Evolutionary conservation across 2,797 vertebrate genomes (phyloP).

Genomic region (Myotis daubentonii): DNA sequence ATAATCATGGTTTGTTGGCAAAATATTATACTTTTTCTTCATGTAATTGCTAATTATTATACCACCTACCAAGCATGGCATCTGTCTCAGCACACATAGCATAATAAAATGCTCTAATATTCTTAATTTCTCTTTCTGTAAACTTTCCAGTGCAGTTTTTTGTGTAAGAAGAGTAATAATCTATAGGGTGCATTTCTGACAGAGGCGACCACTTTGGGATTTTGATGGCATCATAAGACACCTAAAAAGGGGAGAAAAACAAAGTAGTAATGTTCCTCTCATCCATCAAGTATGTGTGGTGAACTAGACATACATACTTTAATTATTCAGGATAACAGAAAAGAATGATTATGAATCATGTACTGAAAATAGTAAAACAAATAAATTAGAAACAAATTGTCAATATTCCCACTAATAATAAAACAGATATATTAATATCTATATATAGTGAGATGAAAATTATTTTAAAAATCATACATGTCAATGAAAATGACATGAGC

Average conservation of each 20-base stretch:
- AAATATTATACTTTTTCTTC: conserved; percentile 56
- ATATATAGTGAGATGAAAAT: background rate
- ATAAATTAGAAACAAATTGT: conserved; percentile 3
- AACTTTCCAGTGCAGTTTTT: conserved; percentile 96
- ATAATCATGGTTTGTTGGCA: background rate
- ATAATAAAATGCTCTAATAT: conserved; percentile 95
- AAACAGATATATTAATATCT: background rate
- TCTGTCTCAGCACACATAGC: conserved; percentile 98
- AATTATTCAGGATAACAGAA: conserved; percentile 10
- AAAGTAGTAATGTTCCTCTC: conserved; percentile 21
- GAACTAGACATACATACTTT: background rate
- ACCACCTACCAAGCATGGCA: conserved; percentile 93
- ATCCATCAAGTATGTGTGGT: background rate
- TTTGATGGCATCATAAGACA: conserved; percentile 89
- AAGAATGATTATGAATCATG: conserved; percentile 29
- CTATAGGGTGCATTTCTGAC: conserved; percentile 93
- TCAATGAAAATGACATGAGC: background rate
- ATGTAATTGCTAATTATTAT: conserved; percentile 57
- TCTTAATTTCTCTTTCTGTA: conserved; percentile 91
- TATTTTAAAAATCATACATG: background rate
- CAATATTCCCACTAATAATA: background rate
- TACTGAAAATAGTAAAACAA: conserved; percentile 38
- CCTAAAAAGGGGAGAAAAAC: conserved; percentile 85
- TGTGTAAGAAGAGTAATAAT: conserved; percentile 95
- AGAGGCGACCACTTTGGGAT: conserved; percentile 93